Conservation (phyloP, 2,797 vertebrate genomes). For the Cuculus canorus region DNA sequence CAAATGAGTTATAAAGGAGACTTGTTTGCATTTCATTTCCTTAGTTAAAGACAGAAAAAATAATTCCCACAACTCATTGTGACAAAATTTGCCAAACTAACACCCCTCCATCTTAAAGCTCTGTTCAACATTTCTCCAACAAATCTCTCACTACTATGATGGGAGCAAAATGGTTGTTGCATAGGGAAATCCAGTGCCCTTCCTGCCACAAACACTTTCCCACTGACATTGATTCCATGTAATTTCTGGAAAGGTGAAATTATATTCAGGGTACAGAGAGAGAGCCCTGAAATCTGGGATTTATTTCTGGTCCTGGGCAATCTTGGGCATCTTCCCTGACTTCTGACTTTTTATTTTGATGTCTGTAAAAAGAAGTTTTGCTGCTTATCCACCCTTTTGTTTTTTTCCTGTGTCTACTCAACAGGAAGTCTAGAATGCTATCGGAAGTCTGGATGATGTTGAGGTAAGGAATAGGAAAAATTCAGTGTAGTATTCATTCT, state of each 20-base stretch:
- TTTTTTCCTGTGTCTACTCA: neutral
- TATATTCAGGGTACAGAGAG: neutral
- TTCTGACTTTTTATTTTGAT: neutral
- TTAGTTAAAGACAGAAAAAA: constrained; percentile 30
- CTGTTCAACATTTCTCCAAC: neutral
- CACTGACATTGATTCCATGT: neutral
- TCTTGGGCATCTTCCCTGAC: neutral
- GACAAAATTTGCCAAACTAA: constrained; percentile 18
- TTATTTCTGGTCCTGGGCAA: neutral
- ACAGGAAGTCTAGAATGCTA: neutral
- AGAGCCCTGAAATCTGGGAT: neutral
- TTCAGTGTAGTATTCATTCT: neutral
- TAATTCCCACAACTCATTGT: neutral
- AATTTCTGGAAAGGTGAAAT: neutral
- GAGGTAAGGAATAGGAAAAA: neutral
- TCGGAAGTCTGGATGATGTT: neutral
- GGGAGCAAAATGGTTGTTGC: neutral
- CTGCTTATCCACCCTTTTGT: neutral
- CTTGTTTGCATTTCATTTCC: constrained; percentile 56
- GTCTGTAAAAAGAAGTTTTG: neutral
- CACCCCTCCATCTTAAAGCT: neutral
- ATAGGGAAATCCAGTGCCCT: neutral
- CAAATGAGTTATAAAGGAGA: constrained; percentile 46
- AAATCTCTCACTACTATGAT: neutral
- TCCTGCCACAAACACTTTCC: neutral